These are phyloP conservation scores for Amphilophus citrinellus DNA, from an alignment of 2,113 vertebrate species.

Conservation along the genomic window DNA sequence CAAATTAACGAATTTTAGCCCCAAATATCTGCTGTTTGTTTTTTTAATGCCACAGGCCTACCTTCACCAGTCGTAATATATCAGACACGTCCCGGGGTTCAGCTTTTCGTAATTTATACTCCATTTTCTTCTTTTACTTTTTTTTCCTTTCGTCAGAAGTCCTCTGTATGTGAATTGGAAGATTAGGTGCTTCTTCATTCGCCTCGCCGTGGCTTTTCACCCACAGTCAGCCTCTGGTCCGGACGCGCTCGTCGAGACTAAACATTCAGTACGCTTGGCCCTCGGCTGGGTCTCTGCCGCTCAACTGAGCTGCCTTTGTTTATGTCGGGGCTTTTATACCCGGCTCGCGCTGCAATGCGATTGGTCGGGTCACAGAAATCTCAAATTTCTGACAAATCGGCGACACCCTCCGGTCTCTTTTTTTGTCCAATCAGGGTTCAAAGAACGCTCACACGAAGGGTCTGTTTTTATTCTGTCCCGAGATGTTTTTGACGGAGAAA, in stretches of 20 bases:
- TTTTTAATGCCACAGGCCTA: constrained; percentile 36
- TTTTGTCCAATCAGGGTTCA: constrained; percentile 20
- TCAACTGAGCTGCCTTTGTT: constrained; percentile 61
- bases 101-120: constrained; percentile 89
- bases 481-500: constrained; percentile 3
- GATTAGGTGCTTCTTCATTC: constrained; percentile 97
- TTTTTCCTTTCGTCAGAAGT: constrained; percentile 93
- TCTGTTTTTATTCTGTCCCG: background rate
- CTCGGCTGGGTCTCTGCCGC: constrained; percentile 60
- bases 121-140: constrained; percentile 97
- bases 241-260: constrained; percentile 76
- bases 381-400: constrained; percentile 61
- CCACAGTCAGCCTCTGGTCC: constrained; percentile 90
- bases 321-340: constrained; percentile 51
- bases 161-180: constrained; percentile 96
- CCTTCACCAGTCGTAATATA: constrained; percentile 95
- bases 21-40: background rate
- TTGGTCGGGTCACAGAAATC: background rate
- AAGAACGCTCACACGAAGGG: background rate
- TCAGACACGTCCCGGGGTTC: constrained; percentile 90
- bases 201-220: constrained; percentile 87
- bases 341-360: background rate
- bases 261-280: constrained; percentile 68
- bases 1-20: background rate
- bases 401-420: background rate